phyloP scores from a whole-genome alignment of 2,797 vertebrate species.

The Salarias fasciatus region DNA sequence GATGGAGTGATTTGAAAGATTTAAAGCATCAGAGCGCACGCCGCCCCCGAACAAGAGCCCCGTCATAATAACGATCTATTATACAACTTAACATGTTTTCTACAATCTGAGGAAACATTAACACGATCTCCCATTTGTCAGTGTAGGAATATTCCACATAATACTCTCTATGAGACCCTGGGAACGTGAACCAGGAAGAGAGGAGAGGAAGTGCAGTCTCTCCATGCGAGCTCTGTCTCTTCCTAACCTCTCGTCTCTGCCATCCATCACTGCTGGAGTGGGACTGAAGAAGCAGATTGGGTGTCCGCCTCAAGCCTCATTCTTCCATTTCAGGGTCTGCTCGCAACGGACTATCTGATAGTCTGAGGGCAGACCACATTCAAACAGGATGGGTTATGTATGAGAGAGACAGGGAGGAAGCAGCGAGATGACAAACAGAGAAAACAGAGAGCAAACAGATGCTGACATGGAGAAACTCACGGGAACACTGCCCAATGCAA shows the following conservation, averaged over 20 bases:
- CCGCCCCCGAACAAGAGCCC: too few relatives aligned
- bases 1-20: too few relatives aligned
- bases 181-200: conserved; percentile 42
- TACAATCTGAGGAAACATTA: conserved; percentile 29
- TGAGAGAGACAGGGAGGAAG: conserved; percentile 7
- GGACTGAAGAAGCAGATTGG: conserved; percentile 30
- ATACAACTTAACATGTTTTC: conserved; percentile 3
- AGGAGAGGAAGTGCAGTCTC: conserved; percentile 14
- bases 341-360: conserved; percentile 9
- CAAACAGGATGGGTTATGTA: conserved; percentile 12
- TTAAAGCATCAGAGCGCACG: too few relatives aligned
- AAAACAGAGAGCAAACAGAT: conserved; percentile 31
- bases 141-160: conserved; percentile 45
- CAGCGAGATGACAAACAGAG: conserved; percentile 14
- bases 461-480: conserved; percentile 19
- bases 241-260: conserved; percentile 48
- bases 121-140: conserved; percentile 36
- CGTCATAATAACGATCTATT: neutral
- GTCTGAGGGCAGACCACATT: neutral
- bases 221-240: conserved; percentile 17
- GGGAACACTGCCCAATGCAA: neutral
- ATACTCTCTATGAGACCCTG: conserved; percentile 29
- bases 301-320: neutral
- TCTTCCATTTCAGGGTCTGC: conserved; percentile 12
- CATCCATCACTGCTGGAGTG: conserved; percentile 33